A percentile compares a stretch with the other conserved stretches of the same genome.
These are phyloP conservation scores for Sarcophaga rosellei DNA, from an alignment of 2,888 invertebrate species.

Conservation along the genomic window DNA sequence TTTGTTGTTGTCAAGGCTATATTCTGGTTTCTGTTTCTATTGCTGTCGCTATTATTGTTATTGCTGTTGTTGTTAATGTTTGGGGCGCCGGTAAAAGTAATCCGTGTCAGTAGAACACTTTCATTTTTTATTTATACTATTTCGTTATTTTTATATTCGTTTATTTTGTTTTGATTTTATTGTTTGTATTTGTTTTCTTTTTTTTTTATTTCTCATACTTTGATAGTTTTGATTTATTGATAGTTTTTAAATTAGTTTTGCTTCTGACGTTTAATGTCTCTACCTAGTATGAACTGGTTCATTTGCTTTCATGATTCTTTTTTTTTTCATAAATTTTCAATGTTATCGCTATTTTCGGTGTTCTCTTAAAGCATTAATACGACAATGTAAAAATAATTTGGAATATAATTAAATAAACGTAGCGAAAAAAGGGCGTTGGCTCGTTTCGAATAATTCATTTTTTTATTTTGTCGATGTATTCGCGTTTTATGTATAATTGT, in stretches of 20 bases:
- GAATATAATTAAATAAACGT: not conserved
- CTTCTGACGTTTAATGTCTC: not conserved
- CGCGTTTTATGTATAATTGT: not conserved
- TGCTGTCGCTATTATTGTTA: constrained; percentile 27
- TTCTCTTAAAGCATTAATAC: not conserved
- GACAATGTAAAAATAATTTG: too few species aligned
- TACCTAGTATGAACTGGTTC: not conserved
- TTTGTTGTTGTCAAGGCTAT: constrained; percentile 50
- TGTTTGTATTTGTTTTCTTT: not conserved
- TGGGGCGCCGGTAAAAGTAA: constrained; percentile 72
- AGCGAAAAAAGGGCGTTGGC: constrained; percentile 60
- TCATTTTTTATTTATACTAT: constrained; percentile 73
- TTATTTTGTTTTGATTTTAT: constrained; percentile 43
- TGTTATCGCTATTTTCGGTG: too few species aligned
- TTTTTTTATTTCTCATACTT: constrained; percentile 4
- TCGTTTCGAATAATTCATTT: constrained; percentile 55
- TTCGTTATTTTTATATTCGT: constrained; percentile 41
- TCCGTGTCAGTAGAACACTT: constrained; percentile 80
- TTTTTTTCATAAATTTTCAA: not conserved
- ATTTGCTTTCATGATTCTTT: not conserved
- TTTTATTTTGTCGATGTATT: constrained; percentile 27
- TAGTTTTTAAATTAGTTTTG: constrained; percentile 2
- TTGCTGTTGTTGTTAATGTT: constrained; percentile 39
- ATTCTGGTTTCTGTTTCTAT: not conserved
- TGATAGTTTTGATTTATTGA: constrained; percentile 23